Evolutionary conservation across 2,113 vertebrate genomes (phyloP), one percentile per base, ranked within the genome.

Genomic region (Crotalus viridis): DNA sequence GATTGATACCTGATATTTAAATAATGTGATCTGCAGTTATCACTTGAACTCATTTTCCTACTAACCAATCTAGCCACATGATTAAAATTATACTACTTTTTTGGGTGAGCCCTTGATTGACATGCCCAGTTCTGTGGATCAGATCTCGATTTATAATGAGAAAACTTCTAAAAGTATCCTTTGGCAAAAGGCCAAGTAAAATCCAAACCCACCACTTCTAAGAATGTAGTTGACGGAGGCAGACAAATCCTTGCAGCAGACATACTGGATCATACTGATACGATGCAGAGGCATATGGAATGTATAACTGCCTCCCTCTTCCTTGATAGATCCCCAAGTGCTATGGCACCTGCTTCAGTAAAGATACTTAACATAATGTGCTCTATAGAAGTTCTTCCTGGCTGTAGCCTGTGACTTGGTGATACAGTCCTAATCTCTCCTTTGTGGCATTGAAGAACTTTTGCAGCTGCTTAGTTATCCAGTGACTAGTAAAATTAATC

Each of bases 401-500:
- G 88, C 56, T 93, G 51, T 74, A 19, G 54, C 54, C 88, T 91
- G 74, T 54, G 69, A 88, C 57, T 85, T 91, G 56, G 55, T 26
- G 91, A 92, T 90, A 85, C 57, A 39, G 56, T 91, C 94, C 91
- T 92, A 92, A 95, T 94, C 93, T 89, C 92, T 93, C 92, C 93
- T 95, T 95, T 94, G n/a, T 95, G 94, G 48, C 90, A 91, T 89
- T 95, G 95, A 96, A 96, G 95, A 93, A 85, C 93, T 89, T 90
- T 94, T 95, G 96, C 97, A 97, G 96, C 96, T 97, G 96, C 96
- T 94, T 94, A 95, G 95, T 95, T 96, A 96, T 95, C 96, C 95
- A 96, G 95, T 93, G 96, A 95, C 96, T 95, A 92, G 94, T 95
- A 95, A 96, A 95, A 97, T 96, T 93, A 97, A 97, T 97, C 96